Evolutionary conservation across 2,797 vertebrate genomes (phyloP), one percentile per base, ranked within the genome.

Genomic region (Phataginus tetradactyla): DNA sequence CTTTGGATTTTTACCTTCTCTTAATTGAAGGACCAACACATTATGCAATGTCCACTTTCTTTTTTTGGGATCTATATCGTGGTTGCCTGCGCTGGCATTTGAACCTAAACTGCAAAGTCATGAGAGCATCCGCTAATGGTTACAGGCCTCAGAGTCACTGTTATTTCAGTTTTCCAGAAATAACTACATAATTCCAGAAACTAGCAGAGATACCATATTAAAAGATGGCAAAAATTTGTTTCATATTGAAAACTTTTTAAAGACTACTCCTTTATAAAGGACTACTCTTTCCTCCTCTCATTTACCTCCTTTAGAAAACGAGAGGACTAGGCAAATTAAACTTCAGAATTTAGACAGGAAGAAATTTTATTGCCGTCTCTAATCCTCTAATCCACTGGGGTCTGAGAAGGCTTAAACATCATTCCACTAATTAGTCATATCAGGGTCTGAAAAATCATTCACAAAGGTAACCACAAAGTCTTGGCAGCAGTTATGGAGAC

Each of bases 81-180:
- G 37, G 42, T 37, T 94, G 45, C 29, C 17, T 55, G 55, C 37
- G 27, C 18, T 93, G 37, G 27, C 32, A 96, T 85, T 13, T 80
- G 57, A 95, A 71, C 8, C 39, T 96, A 92, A 87, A 72, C 1
- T 90, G 11, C 55, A 77, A 94, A 93, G n/a, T 59, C 14, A 86
- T 5, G 12, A 90, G 20, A n/a, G 23, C 0, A 91, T 53, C 29
- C 17, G 32, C 32, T 59, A 84, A 86, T 1, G 7, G 25, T 61
- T 55, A 88, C 0, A 71, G 32, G 45, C 8, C 63, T 87, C 29
- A 75, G 21, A 91, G 23, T 90, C 37, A 79, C 14, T 80, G 34
- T 89, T 90, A 96, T 64, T 90, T 96, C 85, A 95, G 32, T 92
- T 95, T 94, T 34, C 55, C 25, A 96, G 57, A 78, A 96, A 85